A percentile compares a stretch with the other conserved stretches of the same genome.
phyloP scores from a whole-genome alignment of 2,888 invertebrate genomes.

The Drosophila anomelani region DNA sequence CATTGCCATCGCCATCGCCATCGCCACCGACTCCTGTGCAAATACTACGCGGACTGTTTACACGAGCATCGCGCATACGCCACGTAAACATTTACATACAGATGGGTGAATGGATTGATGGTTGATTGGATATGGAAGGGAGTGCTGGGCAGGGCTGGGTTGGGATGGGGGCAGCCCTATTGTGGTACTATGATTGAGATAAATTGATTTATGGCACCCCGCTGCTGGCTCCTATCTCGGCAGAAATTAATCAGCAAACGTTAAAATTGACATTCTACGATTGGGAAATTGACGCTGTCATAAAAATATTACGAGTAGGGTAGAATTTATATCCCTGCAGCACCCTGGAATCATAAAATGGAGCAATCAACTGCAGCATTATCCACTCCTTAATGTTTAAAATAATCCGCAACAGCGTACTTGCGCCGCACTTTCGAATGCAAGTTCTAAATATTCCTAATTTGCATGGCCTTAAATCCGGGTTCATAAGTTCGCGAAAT shows the following conservation, averaged over 20 bases:
- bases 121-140: conserved; percentile 8
- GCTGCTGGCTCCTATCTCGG: conserved; percentile 59
- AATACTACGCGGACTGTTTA: conserved; percentile 60
- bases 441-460: background rate
- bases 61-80: conserved; percentile 68
- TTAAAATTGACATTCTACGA: conserved; percentile 71
- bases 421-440: conserved; percentile 9
- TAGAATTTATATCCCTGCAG: conserved; percentile 2
- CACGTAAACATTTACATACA: conserved; percentile 70
- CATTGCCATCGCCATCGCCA: conserved; percentile 13
- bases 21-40: conserved; percentile 40
- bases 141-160: background rate
- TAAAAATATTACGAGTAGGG: conserved; percentile 65
- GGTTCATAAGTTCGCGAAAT: conserved; percentile 16
- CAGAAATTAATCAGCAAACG: conserved; percentile 73
- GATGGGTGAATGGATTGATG: conserved; percentile 19
- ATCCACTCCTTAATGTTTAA: conserved; percentile 17
- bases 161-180: conserved; percentile 22
- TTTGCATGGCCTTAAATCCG: conserved; percentile 23
- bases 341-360: conserved; percentile 20
- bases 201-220: conserved; percentile 72
- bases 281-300: conserved; percentile 72
- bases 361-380: conserved; percentile 26
- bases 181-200: conserved; percentile 74
- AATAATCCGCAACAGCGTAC: conserved; percentile 32